Evolutionary conservation across 2,113 vertebrate species (phyloP).

Genomic region (Xenopus laevis): DNA sequence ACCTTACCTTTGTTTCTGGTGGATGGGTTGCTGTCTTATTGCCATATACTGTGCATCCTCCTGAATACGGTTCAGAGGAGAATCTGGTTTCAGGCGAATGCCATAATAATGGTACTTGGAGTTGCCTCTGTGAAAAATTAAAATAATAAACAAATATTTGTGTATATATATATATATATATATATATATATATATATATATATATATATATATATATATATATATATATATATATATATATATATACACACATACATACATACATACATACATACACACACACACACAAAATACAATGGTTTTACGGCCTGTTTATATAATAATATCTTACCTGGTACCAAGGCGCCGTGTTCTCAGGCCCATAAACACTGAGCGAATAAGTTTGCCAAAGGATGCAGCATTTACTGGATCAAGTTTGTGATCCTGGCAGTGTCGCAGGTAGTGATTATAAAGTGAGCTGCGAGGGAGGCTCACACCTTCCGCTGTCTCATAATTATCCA

Average conservation of each 20-base stretch:
- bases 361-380: slow-evolving; percentile 97
- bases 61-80: slow-evolving; percentile 88
- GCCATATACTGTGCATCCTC: slow-evolving; percentile 96
- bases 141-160: too few relatives aligned
- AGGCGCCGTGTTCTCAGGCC: slow-evolving; percentile 89
- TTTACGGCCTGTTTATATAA: too few relatives aligned
- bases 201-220: too few relatives aligned
- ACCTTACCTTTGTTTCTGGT: slow-evolving; percentile 91
- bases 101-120: slow-evolving; percentile 98
- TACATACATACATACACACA: too few relatives aligned
- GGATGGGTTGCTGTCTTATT: slow-evolving; percentile 91
- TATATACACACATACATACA: too few relatives aligned
- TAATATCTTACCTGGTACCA: slow-evolving; percentile 79
- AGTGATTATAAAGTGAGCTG: slow-evolving; percentile 94
- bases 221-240: too few relatives aligned
- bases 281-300: too few relatives aligned
- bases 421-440: slow-evolving; percentile 94
- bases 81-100: slow-evolving; percentile 95
- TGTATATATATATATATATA: too few relatives aligned
- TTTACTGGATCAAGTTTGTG: slow-evolving; percentile 97
- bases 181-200: too few relatives aligned
- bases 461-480: slow-evolving; percentile 92
- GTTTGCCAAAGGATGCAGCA: slow-evolving; percentile 93
- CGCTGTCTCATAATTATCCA: slow-evolving; percentile 94
- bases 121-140: slow-evolving; percentile 77